Base-by-base conservation (phyloP, 1,140 invertebrate species). In the Aporrectodea caliginosa region DNA sequence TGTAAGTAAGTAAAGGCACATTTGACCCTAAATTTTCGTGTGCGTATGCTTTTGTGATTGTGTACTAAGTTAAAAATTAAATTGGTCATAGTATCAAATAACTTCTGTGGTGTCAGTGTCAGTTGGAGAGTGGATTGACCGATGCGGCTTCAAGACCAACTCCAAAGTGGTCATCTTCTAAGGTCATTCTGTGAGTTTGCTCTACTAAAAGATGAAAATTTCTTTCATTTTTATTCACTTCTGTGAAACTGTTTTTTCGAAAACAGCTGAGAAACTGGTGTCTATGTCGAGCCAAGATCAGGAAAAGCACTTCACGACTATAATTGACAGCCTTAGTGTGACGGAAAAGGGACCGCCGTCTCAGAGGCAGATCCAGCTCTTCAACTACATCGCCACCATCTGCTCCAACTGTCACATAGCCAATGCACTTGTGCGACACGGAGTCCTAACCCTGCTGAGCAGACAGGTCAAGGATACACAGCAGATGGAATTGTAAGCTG, bases 261-360 rank as follows among this genome's bases (percentile, higher is more conserved):
- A n/a, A 82, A 68, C 80, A 85, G 84, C 82, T 69, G 86, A 86
- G 78, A 88, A 86, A 77, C 80, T 88, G 73, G 76, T 79, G 27
- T 75, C 82, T 1, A 79, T 89, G 82, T 80, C 83, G 75, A 84
- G 85, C 68, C 87, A 86, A 78, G 87, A 88, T 32, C 79, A 84
- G 32, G 79, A 80, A 32, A 86, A 85, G 79, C 85, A 88, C 81
- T 73, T 88, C 14, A 84, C 83, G 35, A 69, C 79, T 16, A 81
- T 89, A 29, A 75, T 84, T n/a, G 85, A 87, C 31, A 82, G 72
- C n/a, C 75, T 87, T 14, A 82, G 69, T 12, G 74, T 77, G 6
- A 75, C 74, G 32, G 87, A 88, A 80, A 88, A 87, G 79, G 87
- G 87, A 0, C 86, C 87, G 1, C 86, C 87, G 1, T 86, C 87